These are phyloP conservation scores for Athetis lepigone DNA, from an alignment of 2,888 invertebrate species.

Conservation along the genomic window DNA sequence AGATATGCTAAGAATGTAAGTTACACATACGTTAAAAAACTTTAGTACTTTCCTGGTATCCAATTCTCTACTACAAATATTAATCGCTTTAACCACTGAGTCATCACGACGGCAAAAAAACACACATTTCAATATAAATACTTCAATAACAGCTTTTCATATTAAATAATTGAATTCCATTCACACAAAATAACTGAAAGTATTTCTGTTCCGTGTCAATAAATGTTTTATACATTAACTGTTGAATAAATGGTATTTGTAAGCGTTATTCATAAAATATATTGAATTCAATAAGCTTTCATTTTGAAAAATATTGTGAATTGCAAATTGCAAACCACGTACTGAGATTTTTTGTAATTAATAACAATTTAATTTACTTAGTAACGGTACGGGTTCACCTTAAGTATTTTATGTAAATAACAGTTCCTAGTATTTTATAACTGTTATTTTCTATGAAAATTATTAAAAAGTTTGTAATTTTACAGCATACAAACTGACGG, in stretches of 20 bases:
- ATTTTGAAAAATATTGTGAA: background rate
- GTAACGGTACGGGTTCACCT: background rate
- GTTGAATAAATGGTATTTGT: slow-evolving; percentile 9
- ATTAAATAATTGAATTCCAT: slow-evolving; percentile 18
- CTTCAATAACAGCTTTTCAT: background rate
- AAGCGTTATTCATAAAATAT: slow-evolving; percentile 19
- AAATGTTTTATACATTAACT: slow-evolving; percentile 9
- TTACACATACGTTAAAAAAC: no score
- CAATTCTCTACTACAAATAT: no score
- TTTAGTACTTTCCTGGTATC: no score
- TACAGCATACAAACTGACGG: background rate
- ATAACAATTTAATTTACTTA: background rate
- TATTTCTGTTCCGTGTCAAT: slow-evolving; percentile 21
- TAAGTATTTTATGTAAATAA: slow-evolving; percentile 28
- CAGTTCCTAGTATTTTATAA: slow-evolving; percentile 21
- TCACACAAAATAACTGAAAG: slow-evolving; percentile 10
- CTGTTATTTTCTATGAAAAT: slow-evolving; percentile 16
- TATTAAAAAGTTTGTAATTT: slow-evolving; percentile 15
- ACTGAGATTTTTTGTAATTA: background rate
- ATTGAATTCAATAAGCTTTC: slow-evolving; percentile 7
- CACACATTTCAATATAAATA: background rate
- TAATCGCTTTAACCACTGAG: no score
- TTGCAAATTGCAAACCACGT: background rate
- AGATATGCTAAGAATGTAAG: no score
- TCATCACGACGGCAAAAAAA: no score